Evolutionary conservation across 2,113 vertebrate genomes (phyloP).

Genomic region (Cercocebus atys): DNA sequence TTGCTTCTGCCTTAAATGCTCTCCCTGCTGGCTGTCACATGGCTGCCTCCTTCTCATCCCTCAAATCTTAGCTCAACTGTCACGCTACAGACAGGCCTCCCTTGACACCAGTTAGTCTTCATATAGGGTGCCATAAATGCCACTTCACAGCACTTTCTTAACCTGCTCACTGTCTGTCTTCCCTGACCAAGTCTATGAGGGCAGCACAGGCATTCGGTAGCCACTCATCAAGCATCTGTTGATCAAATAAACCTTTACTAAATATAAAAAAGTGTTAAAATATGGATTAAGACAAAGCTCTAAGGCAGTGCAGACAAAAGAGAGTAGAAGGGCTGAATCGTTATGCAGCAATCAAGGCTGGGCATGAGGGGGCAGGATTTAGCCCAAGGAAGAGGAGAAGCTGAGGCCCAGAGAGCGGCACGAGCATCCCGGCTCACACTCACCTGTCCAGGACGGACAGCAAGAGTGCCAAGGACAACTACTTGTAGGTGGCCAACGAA

Average conservation of each 20-base stretch:
- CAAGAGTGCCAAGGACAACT: not conserved
- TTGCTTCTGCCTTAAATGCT: not conserved
- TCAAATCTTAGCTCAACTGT: not conserved
- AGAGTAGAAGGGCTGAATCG: not conserved
- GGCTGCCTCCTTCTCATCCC: not conserved
- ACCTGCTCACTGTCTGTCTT: not conserved
- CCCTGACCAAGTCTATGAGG: not conserved
- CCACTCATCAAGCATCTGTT: not conserved
- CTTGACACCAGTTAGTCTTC: not conserved
- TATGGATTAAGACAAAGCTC: not conserved
- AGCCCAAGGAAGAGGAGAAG: not conserved
- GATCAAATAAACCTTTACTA: not conserved
- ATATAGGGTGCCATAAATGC: not conserved
- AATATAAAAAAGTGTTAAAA: not conserved
- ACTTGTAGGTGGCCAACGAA: not conserved
- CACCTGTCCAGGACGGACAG: not conserved
- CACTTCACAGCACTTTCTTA: not conserved
- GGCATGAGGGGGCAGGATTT: not conserved
- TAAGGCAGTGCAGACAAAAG: not conserved
- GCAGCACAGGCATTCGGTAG: not conserved
- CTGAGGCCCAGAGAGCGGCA: not conserved
- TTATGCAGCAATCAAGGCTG: not conserved
- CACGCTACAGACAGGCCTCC: not conserved
- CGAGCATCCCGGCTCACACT: fast-evolving
- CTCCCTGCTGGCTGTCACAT: not conserved